Conservation (phyloP, 1,140 invertebrate genomes). For the Brachionus angularis region DNA sequence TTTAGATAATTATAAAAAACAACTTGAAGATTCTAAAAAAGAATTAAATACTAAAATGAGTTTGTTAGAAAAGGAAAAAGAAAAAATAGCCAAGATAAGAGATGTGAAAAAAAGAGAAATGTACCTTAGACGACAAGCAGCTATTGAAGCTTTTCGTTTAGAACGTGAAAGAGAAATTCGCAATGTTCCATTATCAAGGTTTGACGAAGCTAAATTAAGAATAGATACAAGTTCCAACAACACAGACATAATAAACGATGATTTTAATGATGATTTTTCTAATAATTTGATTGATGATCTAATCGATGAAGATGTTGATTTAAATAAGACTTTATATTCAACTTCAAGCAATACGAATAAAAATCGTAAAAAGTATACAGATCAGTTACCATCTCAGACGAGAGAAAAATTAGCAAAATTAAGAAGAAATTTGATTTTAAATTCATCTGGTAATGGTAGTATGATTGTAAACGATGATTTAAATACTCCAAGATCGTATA, state of each 20-base stretch:
- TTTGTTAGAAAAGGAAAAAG: slow-evolving; percentile 26
- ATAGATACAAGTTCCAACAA: no score
- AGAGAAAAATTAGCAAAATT: slow-evolving; percentile 30
- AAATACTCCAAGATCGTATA: not conserved
- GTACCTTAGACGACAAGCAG: slow-evolving; percentile 33
- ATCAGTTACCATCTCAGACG: slow-evolving; percentile 27
- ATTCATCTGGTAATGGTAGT: not conserved
- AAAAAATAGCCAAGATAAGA: slow-evolving; percentile 30
- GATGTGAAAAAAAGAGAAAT: slow-evolving; percentile 9
- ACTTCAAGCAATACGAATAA: no score
- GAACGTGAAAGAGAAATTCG: slow-evolving; percentile 23
- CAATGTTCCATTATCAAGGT: not conserved
- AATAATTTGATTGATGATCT: no score
- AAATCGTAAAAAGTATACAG: no score
- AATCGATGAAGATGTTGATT: no score
- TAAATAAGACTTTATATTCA: no score
- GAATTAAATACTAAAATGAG: not conserved
- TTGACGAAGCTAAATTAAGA: not conserved
- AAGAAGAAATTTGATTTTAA: not conserved
- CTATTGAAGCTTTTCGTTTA: slow-evolving; percentile 24
- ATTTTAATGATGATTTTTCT: slow-evolving; percentile 2
- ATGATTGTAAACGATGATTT: not conserved
- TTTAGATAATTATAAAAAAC: slow-evolving; percentile 34
- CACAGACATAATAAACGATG: not conserved
- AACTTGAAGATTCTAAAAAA: slow-evolving; percentile 31